These are phyloP conservation scores for Chlorops oryzae DNA, from an alignment of 1,140 invertebrate species.

Conservation along the genomic window DNA sequence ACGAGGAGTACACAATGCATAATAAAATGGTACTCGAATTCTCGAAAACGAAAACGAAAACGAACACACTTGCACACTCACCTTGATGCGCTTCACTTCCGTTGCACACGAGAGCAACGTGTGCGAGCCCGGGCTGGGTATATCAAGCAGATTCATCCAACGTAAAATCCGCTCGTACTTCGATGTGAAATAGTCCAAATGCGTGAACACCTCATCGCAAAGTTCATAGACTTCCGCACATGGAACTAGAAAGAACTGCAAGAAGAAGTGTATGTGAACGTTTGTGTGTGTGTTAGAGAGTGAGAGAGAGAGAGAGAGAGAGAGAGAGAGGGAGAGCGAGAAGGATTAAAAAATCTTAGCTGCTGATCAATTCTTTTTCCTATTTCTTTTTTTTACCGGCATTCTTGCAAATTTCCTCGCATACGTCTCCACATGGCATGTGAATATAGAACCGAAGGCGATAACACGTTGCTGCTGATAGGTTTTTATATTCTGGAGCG, in stretches of 20 bases:
- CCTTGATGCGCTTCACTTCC: constrained; percentile 61
- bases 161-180: constrained; percentile 59
- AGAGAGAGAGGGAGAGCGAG: not conserved
- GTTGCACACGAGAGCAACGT: constrained; percentile 55
- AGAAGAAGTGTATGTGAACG: not conserved
- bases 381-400: constrained; percentile 35
- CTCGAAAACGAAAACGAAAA: not conserved
- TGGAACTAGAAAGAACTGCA: constrained; percentile 58
- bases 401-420: constrained; percentile 59
- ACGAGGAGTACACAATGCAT: too few relatives aligned
- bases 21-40: too few relatives aligned
- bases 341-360: too few relatives aligned
- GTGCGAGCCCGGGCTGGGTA: constrained; percentile 67
- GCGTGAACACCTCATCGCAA: constrained; percentile 60
- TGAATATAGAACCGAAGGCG: constrained; percentile 67
- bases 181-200: constrained; percentile 56
- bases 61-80: constrained; percentile 32
- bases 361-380: not conserved
- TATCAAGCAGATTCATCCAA: constrained; percentile 71
- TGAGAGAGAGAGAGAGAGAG: too few relatives aligned
- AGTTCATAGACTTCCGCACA: constrained; percentile 62
- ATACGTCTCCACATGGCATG: constrained; percentile 65
- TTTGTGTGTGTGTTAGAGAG: not conserved
- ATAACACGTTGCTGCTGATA: constrained; percentile 64
- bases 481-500: constrained; percentile 66